Base-by-base conservation (phyloP, 2,113 vertebrate genomes). In the Lamprologus ornatipinnis region DNA sequence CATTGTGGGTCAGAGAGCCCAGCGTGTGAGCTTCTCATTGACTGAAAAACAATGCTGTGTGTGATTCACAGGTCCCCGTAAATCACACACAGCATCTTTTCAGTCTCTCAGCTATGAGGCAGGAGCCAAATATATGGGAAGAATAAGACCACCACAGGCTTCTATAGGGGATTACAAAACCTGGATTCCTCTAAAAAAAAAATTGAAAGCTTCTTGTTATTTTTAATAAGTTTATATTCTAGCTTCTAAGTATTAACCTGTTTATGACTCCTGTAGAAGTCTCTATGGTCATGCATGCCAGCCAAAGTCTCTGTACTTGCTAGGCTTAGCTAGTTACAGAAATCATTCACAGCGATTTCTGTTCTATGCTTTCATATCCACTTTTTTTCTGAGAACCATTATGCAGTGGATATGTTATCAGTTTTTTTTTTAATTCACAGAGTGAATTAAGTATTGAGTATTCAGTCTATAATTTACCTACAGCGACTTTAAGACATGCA, bases 1-100 rank as follows among this genome's bases (percentile, higher is more conserved):
- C 85, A 83, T 83, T 84, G 87, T 89, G 83, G 93, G 89, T 94
- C 91, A 93, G 55, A 47, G 86, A 93, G 87, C 92, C 85, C 87
- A 87, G 83, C 81, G 15, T 87, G 90, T 51, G 83, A 83, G 91
- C 85, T 49, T 65, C 88, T 86, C 54, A 33, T 87, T 53, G 6
- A 58, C 57, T 55, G 85, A 85, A 55, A 92, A 83, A 89, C 81
- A 78, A 73, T 26, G 40, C 68, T 47, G 21, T 45, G 68, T 73
- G 40, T 28, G 68, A 26, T 5, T 40, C n/a, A 68, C 35, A 68
- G 63, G 60, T 89, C 15, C 80, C 86, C 73, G 47, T 42, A 86
- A 89, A 87, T 91, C 84, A 81, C 88, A 73, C 31, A 75, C 23
- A 5, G 70, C 54, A 80, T 35, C 57, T 65, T 80, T 87, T 90